Conservation (phyloP, 2,888 invertebrate genomes). For the Dolichomitus sp. region DNA sequence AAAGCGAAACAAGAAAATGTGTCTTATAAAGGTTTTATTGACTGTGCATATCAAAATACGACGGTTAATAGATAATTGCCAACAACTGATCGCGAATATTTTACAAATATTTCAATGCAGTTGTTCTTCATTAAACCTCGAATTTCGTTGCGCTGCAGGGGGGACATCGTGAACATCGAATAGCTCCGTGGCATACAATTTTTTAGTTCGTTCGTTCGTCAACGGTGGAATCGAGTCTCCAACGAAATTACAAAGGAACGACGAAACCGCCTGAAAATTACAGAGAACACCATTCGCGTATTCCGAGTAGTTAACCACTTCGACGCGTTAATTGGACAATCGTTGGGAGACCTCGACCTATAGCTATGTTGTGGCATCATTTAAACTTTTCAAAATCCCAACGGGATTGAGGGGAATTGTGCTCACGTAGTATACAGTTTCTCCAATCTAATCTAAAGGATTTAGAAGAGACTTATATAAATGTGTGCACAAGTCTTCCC, state of each 20-base stretch:
- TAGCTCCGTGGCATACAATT: constrained; percentile 16
- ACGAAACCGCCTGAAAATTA: constrained; percentile 58
- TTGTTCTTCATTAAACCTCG: constrained; percentile 20
- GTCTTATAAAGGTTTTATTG: too few species aligned
- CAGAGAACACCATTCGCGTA: constrained; percentile 48
- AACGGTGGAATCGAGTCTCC: constrained; percentile 44
- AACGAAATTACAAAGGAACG: constrained; percentile 65
- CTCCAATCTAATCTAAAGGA: neutral
- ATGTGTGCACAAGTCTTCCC: too few species aligned
- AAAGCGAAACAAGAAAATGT: neutral
- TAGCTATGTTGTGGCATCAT: constrained; percentile 15
- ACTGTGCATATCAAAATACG: neutral
- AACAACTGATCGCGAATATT: constrained; percentile 4
- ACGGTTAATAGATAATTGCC: neutral
- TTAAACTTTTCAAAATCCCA: constrained; percentile 33
- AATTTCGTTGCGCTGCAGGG: constrained; percentile 22
- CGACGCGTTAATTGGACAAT: constrained; percentile 73
- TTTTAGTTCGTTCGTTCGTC: constrained; percentile 31
- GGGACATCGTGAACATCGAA: neutral
- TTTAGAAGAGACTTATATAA: neutral
- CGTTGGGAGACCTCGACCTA: constrained; percentile 54
- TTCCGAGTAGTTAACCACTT: constrained; percentile 67
- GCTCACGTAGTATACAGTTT: neutral
- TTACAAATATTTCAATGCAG: neutral
- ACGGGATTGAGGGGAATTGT: constrained; percentile 20